Evolutionary conservation across 2,113 vertebrate species (phyloP).

Genomic region (Candoia aspera): DNA sequence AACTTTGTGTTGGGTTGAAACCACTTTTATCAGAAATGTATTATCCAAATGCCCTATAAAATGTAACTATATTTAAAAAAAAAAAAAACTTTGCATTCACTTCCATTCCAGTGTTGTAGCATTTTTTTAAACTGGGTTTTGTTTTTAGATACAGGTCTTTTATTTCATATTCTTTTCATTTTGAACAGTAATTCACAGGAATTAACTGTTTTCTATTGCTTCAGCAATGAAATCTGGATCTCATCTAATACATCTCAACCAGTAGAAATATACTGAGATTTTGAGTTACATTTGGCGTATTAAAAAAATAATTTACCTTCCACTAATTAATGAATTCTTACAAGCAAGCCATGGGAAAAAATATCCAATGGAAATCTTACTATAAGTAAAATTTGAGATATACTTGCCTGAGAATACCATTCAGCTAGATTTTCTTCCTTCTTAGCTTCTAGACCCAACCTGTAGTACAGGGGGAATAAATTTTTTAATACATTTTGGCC

Average conservation of each 20-base stretch:
- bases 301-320: neutral
- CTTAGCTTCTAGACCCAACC: conserved; percentile 93
- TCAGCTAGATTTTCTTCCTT: conserved; percentile 97
- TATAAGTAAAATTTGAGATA: conserved; percentile 24
- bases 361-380: neutral
- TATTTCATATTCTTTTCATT: neutral
- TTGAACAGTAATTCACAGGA: neutral
- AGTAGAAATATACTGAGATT: neutral
- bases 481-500: neutral
- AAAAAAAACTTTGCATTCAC: too few relatives aligned
- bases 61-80: neutral
- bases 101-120: neutral
- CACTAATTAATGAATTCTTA: neutral
- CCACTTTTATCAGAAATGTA: neutral
- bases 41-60: neutral
- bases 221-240: neutral
- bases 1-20: neutral
- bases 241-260: neutral
- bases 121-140: neutral
- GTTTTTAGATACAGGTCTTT: neutral
- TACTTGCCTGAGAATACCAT: conserved; percentile 95
- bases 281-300: neutral
- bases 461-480: conserved; percentile 59
- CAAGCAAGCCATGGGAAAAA: neutral
- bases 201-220: neutral